Evolutionary conservation across 2,797 vertebrate genomes (phyloP), one percentile per base, ranked within the genome.

Genomic region (Hydrocynus forskahlii): DNA sequence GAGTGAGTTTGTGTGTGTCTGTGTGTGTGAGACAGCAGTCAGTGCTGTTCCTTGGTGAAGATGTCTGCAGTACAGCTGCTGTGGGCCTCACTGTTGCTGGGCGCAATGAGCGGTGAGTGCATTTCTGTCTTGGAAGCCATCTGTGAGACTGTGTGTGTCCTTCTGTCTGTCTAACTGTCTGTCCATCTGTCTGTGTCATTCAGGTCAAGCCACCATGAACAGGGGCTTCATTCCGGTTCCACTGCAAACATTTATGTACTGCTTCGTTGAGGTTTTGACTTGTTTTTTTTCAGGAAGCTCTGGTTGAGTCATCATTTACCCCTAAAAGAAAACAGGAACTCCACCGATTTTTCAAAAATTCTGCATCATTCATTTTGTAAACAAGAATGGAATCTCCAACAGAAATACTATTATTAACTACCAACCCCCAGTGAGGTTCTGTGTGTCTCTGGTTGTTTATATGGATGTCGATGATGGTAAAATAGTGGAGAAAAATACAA

Each of bases 61-160:
- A 93, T 94, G 93, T 83, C 88, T 77, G 72, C 82, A 43, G 82
- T 68, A 19, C 82, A 13, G 52, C 78, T 86, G 68, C 85, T 87
- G 78, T 87, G 91, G 84, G 69, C 89, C 14, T 87, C 85, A 35
- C 67, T 91, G 83, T 83, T 86, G 81, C 82, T 93, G 52, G 80
- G 91, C 85, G 52, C 66, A 0, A 86, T 93, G 76, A 89, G 91
- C 80, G 93, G 94, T 95, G 89, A 95, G 93, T 14, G 14, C 52
- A 67, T 17, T 40, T 16, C 29, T n/a, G 8, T 23, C 38, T 54
- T 2, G 5, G 40, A 40, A 40, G 29, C 8, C 35, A 16, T 40
- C 16, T 17, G 63, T 66, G 63, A 77, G 69, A 25, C 23, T 35
- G 12, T 64, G 13, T 83, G 10, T 81, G 64, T 81, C 38, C 60